phyloP scores from a whole-genome alignment of 1,140 invertebrate genomes.

The Pomacea maculata region DNA sequence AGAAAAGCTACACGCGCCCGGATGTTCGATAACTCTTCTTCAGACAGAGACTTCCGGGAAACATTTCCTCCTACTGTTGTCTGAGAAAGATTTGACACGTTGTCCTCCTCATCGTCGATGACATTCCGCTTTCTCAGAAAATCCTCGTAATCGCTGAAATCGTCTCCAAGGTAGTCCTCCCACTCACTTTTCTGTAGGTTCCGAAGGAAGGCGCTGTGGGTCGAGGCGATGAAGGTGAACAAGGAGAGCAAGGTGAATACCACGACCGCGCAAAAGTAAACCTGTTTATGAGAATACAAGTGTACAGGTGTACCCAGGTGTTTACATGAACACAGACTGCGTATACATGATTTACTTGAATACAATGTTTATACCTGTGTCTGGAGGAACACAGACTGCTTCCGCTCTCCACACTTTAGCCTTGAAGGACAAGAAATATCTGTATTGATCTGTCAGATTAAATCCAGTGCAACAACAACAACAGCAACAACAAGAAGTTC shows the following conservation, averaged over 20 bases:
- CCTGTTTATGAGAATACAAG: slow-evolving; percentile 1
- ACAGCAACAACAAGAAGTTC: too few species aligned
- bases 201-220: slow-evolving; percentile 5
- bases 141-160: not conserved
- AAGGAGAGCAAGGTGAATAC: not conserved
- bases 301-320: too few species aligned
- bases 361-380: too few species aligned
- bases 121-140: not conserved
- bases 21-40: not conserved
- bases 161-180: slow-evolving; percentile 4
- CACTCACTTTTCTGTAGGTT: not conserved
- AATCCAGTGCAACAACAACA: too few species aligned
- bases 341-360: too few species aligned
- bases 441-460: too few species aligned
- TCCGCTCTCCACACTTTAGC: too few species aligned
- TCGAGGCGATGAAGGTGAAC: slow-evolving; percentile 18
- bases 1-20: slow-evolving; percentile 2
- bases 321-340: too few species aligned
- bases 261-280: not conserved
- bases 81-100: not conserved
- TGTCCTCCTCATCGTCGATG: not conserved
- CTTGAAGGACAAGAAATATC: too few species aligned
- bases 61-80: not conserved
- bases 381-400: too few species aligned
- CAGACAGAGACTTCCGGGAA: too few species aligned